Base-by-base conservation (phyloP, 2,888 invertebrate species). In the Myopa tessellatipennis region DNA sequence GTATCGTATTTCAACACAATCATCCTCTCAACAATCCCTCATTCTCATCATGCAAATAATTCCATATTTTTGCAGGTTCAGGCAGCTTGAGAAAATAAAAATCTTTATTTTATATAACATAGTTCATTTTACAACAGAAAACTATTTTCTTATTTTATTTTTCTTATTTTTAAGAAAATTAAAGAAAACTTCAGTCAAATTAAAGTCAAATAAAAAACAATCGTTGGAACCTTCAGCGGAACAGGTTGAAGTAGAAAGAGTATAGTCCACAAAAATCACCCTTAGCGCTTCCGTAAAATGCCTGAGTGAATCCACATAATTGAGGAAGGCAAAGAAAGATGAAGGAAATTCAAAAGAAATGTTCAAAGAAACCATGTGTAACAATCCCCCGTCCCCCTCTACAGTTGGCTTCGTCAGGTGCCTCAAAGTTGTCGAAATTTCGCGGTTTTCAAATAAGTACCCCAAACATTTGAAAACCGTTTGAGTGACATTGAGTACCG, bases 371-470 rank as follows among this genome's bases (percentile, higher is more conserved):
- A 3, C 16, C 55, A 55, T 55, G 2, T 18, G 38, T 18, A 18
- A 55, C 14, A 63, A 61, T 40, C 40, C 61, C 60, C 60, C 45
- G 45, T 61, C 26, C 1, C 26, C 26, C 2, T 26, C 26, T 26
- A 26, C 26, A 26, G 26, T 26, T 26, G 26, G 26, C 26, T 26
- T 26, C 18, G 73, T 73, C 73, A 73, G 61, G 73, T 73, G 73
- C 45, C 18, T 38, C 12, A n/a, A 36, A n/a, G n/a, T 26, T 61
- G 40, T 61, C 40, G 14, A 63, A 73, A 61, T 34, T 73, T 73
- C 61, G 61, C 73, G 50, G 73, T 73, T 61, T 73, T 61, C 14
- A 45, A 45, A 38, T 63, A 60, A 18, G 40, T 61, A 26, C n/a
- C 45, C 38, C 60, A 45, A 10, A 45, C 6, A 45, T 10, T 45